Base-by-base conservation (phyloP, 1,140 invertebrate genomes). In the Chymomyza costata region DNA sequence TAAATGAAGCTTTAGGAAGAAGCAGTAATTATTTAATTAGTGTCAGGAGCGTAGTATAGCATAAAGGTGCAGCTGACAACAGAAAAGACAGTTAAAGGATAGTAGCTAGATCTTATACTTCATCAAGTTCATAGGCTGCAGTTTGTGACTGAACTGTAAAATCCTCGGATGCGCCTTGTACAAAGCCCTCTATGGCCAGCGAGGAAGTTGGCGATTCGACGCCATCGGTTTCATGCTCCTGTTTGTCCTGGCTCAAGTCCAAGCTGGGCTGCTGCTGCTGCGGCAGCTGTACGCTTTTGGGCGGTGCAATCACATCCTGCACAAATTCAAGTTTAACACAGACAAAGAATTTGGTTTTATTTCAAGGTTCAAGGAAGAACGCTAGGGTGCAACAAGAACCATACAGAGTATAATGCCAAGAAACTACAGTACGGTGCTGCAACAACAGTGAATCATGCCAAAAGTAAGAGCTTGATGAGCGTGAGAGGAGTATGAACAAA, bases 101-200 rank as follows among this genome's bases (percentile, higher is more conserved):
- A 65, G 66, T 58, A 59, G n/a, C n/a, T n/a, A n/a, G n/a, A n/a
- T 70, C 63, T 66, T 67, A 71, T 83, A 83, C 74, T 85, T 85
- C 84, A 63, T 87, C 84, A 49, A 85, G 70, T 52, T 74, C 68
- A 56, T 82, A 78, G 61, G 83, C 64, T 54, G 73, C 85, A 51
- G 87, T 86, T 78, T 88, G 86, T 65, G 84, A 86, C 73, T 85
- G 82, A 78, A 84, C 81, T 82, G 66, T 82, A 78, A 35, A 73
- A 83, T 86, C 86, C 86, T 91, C 90, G 51, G 90, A 86, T 71
- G 89, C 89, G 49, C 89, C 90, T 62, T 88, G 89, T 37, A 91
- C 87, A 59, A 91, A 86, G 58, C 90, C 90, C 86, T 90, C 89
- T 64, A 90, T 90, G 43, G 89, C 86, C 69, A 85, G 58, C 46